phyloP scores from a whole-genome alignment of 2,888 invertebrate species.

The Ctenicera cuprea region DNA sequence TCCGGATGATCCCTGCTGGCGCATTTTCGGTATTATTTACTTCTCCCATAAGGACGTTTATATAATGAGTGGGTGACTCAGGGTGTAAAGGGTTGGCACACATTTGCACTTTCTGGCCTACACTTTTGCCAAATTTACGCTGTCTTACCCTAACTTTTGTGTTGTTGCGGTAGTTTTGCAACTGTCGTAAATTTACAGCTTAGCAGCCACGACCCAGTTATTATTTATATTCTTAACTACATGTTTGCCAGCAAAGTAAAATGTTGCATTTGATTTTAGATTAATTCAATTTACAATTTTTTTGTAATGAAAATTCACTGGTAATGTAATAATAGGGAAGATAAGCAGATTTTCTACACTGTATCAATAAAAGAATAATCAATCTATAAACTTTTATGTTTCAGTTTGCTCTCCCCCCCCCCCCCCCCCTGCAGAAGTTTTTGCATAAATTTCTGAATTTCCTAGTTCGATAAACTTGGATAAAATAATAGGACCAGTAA shows the following conservation, averaged over 20 bases:
- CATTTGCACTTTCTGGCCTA: slow-evolving; percentile 63
- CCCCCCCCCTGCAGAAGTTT: no score
- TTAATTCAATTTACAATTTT: no score
- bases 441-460: no score
- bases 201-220: not conserved
- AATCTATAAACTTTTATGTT: no score
- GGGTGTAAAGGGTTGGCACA: slow-evolving; percentile 64
- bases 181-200: slow-evolving; percentile 36
- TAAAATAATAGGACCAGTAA: no score
- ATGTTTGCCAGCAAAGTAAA: not conserved
- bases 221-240: not conserved
- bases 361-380: no score
- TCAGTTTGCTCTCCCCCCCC: no score
- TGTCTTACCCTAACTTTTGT: slow-evolving; percentile 32
- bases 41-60: slow-evolving; percentile 32
- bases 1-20: slow-evolving; percentile 24
- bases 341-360: no score
- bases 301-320: no score
- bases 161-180: slow-evolving; percentile 36
- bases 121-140: slow-evolving; percentile 48
- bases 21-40: slow-evolving; percentile 45
- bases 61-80: slow-evolving; percentile 65
- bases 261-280: not conserved
- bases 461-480: no score
- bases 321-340: no score